phyloP scores from a whole-genome alignment of 2,797 vertebrate species.

The Rhinophrynus dorsalis region DNA sequence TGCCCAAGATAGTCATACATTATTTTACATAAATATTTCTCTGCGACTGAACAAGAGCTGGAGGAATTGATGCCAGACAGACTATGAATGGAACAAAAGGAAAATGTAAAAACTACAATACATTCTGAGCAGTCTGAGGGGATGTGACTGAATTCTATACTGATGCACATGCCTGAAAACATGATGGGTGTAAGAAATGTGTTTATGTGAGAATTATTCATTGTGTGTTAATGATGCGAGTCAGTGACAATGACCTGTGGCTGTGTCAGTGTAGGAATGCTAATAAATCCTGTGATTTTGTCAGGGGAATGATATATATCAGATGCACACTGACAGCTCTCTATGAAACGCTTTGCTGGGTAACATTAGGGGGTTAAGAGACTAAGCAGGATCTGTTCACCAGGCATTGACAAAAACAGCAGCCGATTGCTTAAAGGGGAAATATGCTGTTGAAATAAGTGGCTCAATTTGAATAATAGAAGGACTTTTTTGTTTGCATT shows the following conservation, averaged over 20 bases:
- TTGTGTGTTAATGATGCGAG: constrained; percentile 36
- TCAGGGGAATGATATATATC: constrained; percentile 6
- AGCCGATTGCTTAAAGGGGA: not conserved
- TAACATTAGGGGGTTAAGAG: constrained; percentile 37
- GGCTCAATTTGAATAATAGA: too few relatives aligned
- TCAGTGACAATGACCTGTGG: constrained; percentile 42
- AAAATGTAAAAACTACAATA: constrained; percentile 11
- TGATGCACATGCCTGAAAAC: not conserved
- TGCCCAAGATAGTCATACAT: too few relatives aligned
- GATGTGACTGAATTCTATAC: constrained; percentile 6
- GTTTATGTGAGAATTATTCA: constrained; percentile 41
- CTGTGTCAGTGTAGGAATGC: constrained; percentile 8
- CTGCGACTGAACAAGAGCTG: too few relatives aligned
- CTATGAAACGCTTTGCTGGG: not conserved
- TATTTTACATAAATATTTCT: too few relatives aligned
- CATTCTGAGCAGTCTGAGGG: not conserved
- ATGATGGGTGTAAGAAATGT: constrained; percentile 6
- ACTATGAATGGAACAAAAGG: not conserved
- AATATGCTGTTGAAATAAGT: not conserved
- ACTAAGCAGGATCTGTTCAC: not conserved
- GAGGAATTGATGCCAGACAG: not conserved
- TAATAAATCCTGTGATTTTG: constrained; percentile 13
- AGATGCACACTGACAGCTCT: not conserved
- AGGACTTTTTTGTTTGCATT: too few relatives aligned
- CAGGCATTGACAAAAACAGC: not conserved